Percentiles rank a stretch among this genome's conserved stretches.
These are phyloP conservation scores for Melanotaenia maccullochi DNA, from an alignment of 2,797 vertebrate species.

Conservation along the genomic window DNA sequence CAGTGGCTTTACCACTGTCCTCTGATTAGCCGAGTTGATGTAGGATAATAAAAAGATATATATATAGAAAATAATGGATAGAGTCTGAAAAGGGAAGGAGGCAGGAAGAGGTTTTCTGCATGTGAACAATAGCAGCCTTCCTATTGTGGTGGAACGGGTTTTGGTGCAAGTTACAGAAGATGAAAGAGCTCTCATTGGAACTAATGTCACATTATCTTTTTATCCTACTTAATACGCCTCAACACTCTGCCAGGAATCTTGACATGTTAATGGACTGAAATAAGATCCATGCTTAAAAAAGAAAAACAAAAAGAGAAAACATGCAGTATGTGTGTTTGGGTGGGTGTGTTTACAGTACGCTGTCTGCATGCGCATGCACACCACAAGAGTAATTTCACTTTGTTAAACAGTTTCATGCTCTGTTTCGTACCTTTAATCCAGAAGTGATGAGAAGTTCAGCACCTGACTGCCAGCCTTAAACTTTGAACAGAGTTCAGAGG, in stretches of 20 bases:
- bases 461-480: conserved; percentile 13
- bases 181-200: conserved; percentile 25
- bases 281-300: conserved; percentile 34
- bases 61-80: conserved; percentile 24
- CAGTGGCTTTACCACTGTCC: not conserved
- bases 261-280: conserved; percentile 55
- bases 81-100: not conserved
- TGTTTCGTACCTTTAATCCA: conserved; percentile 19
- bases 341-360: conserved; percentile 26
- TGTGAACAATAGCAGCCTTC: conserved; percentile 36
- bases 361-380: conserved; percentile 24
- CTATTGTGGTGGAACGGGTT: conserved; percentile 58
- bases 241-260: conserved; percentile 46
- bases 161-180: conserved; percentile 29
- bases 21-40: conserved; percentile 36
- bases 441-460: conserved; percentile 34
- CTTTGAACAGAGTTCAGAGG: conserved; percentile 5
- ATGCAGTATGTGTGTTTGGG: conserved; percentile 7
- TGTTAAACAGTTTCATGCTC: conserved; percentile 29
- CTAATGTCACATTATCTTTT: conserved; percentile 38
- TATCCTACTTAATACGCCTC: conserved; percentile 49
- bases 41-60: conserved; percentile 42
- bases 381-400: conserved; percentile 11
- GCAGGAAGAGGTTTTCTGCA: conserved; percentile 22
- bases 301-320: not conserved